These are phyloP conservation scores for Oscheius sp. DNA, from an alignment of 2,888 invertebrate species.

Conservation along the genomic window DNA sequence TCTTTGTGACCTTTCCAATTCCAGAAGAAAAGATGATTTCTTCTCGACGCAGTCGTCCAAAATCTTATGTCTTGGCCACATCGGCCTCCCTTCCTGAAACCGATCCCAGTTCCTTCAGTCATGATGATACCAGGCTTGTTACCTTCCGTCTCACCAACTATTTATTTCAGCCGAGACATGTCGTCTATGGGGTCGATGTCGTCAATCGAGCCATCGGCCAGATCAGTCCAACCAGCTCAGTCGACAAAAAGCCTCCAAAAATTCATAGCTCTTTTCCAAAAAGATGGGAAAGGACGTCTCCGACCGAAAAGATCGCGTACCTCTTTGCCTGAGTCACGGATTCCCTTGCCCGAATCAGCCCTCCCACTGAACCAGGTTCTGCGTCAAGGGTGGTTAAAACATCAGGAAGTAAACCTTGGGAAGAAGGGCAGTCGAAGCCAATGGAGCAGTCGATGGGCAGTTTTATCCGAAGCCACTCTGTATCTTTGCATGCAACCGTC, in stretches of 20 bases:
- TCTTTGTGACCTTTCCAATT: slow-evolving; percentile 24
- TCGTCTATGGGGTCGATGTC: slow-evolving; percentile 40
- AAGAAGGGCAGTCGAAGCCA: slow-evolving; percentile 52
- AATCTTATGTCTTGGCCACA: slow-evolving; percentile 62
- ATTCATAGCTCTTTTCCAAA: slow-evolving; percentile 53
- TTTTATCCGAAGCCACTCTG: slow-evolving; percentile 43
- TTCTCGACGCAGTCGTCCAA: slow-evolving; percentile 58
- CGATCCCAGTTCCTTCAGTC: slow-evolving; percentile 43
- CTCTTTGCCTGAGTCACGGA: slow-evolving; percentile 49
- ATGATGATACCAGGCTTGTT: slow-evolving; percentile 40
- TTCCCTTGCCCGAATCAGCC: slow-evolving; percentile 44
- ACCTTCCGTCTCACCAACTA: not conserved
- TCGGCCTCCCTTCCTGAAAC: slow-evolving; percentile 51
- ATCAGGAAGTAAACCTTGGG: slow-evolving; percentile 42
- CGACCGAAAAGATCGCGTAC: slow-evolving; percentile 55
- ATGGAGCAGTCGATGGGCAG: slow-evolving; percentile 58
- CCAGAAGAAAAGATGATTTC: slow-evolving; percentile 53
- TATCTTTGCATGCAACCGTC: slow-evolving; percentile 55
- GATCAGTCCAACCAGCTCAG: slow-evolving; percentile 43
- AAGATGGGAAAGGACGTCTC: slow-evolving; percentile 36
- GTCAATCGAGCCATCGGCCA: slow-evolving; percentile 34
- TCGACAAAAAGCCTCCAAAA: slow-evolving; percentile 54
- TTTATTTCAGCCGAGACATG: slow-evolving; percentile 38
- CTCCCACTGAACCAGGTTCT: slow-evolving; percentile 38
- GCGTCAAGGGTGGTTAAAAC: slow-evolving; percentile 53